phyloP scores from a whole-genome alignment of 1,140 invertebrate species.

The Aphis gossypii region DNA sequence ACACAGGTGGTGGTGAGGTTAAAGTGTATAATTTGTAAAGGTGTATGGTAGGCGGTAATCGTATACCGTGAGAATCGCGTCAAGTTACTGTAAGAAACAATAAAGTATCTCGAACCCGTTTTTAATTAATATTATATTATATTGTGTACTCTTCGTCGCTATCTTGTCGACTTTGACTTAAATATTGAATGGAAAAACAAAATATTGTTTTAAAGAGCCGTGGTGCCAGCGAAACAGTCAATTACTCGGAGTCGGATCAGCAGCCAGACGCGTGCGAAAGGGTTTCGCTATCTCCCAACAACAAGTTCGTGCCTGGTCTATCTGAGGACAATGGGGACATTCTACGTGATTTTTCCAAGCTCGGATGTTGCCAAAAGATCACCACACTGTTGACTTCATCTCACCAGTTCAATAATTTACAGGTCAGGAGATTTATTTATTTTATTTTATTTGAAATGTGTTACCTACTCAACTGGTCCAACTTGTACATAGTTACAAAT shows the following conservation, averaged over 20 bases:
- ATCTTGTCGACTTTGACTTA: neutral
- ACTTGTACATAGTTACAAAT: neutral
- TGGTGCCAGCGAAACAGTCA: conserved; percentile 47
- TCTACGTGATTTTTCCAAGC: conserved; percentile 39
- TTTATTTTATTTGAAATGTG: neutral
- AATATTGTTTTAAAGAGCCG: conserved; percentile 35
- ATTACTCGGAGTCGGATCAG: conserved; percentile 45
- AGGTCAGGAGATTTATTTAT: conserved; percentile 65
- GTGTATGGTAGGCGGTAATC: neutral
- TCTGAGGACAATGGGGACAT: conserved; percentile 43
- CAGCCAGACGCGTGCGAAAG: conserved; percentile 38
- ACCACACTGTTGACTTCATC: conserved; percentile 65
- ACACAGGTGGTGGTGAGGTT: neutral
- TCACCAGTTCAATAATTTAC: conserved; percentile 75
- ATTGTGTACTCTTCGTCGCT: neutral
- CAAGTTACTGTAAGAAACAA: neutral
- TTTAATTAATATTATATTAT: neutral
- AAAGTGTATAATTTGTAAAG: neutral
- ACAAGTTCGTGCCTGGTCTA: conserved; percentile 30
- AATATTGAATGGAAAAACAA: conserved; percentile 12
- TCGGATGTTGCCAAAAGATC: conserved; percentile 47
- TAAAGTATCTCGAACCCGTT: neutral
- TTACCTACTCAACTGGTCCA: no score
- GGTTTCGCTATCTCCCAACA: conserved; percentile 46
- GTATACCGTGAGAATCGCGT: neutral